Base-by-base conservation (phyloP, 1,140 invertebrate genomes). In the Drosophila ercepeae region DNA sequence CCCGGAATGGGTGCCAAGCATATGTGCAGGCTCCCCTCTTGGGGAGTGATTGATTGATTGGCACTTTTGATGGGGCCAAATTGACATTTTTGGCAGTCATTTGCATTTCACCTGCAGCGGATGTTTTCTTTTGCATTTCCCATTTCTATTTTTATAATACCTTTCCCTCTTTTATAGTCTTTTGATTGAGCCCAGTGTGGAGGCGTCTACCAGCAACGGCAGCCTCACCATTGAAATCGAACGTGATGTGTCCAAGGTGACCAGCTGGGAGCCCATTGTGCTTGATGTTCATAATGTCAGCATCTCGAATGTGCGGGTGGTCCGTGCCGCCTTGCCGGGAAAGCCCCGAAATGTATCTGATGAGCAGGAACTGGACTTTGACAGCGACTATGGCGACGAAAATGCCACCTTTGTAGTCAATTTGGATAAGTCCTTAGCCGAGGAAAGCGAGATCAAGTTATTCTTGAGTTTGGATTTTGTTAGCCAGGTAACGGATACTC, bases 401-500 rank as follows among this genome's bases (percentile, higher is more conserved):
- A 91, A 91, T 59, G 57, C 73, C 11, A 89, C 89, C 2, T 91
- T 89, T 75, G 67, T 91, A 13, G 58, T 91, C 7, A 73, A 39
- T 0, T 14, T 91, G 42, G 25, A 50, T 19, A 75, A 78, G 52
- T 18, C 50, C 0, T 14, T 86, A 42, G 71, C 72, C 0, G 48
- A 13, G 5, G 75, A 90, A 9, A 4, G 32, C 0, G 42, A 67
- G 6, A 39, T 90, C 11, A 67, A 51, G 4, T 18, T 91, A 21
- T 39, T 93, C 1, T 63, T 96, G 3, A 79, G 92, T 49, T 91
- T 95, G 67, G 92, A 93, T 4, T 97, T 95, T 78, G 92, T 92
- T 8, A 95, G 95, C 0, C 92, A 93, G 58, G 78, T 97, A 13
- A 92, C 93, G 14, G 93, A 93, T 13, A 93, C 93, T 1, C 82